A percentile compares a stretch with the other conserved stretches of the same genome.
These are phyloP conservation scores for Onchidella celtica DNA, from an alignment of 2,888 invertebrate genomes.

Conservation along the genomic window DNA sequence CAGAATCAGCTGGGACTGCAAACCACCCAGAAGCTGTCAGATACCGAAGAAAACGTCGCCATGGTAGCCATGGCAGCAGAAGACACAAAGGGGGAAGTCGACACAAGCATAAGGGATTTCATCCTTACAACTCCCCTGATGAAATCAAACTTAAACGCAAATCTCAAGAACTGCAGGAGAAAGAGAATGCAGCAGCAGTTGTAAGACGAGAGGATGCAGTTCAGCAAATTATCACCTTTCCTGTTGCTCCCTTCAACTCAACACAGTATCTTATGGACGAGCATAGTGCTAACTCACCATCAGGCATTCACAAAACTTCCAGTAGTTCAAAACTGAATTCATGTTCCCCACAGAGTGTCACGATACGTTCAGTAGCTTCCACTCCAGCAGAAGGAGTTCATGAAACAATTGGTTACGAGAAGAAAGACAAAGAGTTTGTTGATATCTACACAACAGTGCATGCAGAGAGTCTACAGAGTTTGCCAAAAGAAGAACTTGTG, in stretches of 20 bases:
- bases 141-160: conserved; percentile 40
- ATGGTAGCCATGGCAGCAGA: conserved; percentile 49
- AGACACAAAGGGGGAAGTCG: conserved; percentile 48
- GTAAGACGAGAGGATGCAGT: conserved; percentile 37
- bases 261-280: conserved; percentile 50
- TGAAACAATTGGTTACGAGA: conserved; percentile 18
- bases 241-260: conserved; percentile 45
- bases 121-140: conserved; percentile 19
- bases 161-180: conserved; percentile 43
- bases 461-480: conserved; percentile 46
- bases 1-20: background rate
- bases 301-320: conserved; percentile 20
- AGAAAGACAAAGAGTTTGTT: conserved; percentile 47
- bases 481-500: conserved; percentile 48
- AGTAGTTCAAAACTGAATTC: conserved; percentile 29
- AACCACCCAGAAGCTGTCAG: background rate
- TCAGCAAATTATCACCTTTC: conserved; percentile 41
- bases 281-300: conserved; percentile 33
- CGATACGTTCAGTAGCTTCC: conserved; percentile 30
- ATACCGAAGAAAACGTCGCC: conserved; percentile 30
- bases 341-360: background rate
- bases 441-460: conserved; percentile 43
- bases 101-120: conserved; percentile 41
- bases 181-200: conserved; percentile 47
- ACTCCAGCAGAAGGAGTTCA: conserved; percentile 25